phyloP scores from a whole-genome alignment of 2,113 vertebrate species.

The Colius striatus region DNA sequence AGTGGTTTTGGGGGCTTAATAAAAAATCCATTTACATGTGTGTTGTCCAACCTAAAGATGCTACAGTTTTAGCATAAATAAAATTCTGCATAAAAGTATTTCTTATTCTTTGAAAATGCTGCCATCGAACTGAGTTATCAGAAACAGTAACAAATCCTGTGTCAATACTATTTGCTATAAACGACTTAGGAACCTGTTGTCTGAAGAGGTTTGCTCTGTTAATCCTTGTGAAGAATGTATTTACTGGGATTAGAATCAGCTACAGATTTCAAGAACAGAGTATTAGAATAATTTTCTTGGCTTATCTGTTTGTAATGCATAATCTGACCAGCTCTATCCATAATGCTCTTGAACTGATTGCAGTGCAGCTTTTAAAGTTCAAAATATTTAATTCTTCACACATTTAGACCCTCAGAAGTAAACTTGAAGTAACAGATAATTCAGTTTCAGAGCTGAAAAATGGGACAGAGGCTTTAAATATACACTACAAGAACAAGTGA shows the following conservation, averaged over 20 bases:
- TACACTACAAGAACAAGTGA: rapidly evolving
- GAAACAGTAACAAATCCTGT: neutral
- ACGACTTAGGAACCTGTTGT: neutral
- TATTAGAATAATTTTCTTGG: neutral
- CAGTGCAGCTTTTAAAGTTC: neutral
- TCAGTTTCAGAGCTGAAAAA: neutral
- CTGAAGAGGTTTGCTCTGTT: neutral
- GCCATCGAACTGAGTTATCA: neutral
- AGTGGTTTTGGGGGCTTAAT: too few species aligned
- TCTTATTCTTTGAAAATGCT: neutral
- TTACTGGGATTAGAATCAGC: neutral
- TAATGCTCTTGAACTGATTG: neutral
- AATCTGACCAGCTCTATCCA: neutral
- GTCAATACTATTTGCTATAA: neutral
- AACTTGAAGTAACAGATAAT: neutral
- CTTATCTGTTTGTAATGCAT: neutral
- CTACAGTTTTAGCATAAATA: neutral
- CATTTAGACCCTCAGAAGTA: neutral
- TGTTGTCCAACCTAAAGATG: neutral
- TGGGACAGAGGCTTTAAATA: neutral
- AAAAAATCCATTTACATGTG: neutral
- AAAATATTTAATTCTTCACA: neutral
- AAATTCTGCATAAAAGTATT: neutral
- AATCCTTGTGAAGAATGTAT: neutral
- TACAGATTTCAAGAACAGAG: neutral